These are phyloP conservation scores for Champsocephalus esox DNA, from an alignment of 2,797 vertebrate genomes.

Conservation along the genomic window DNA sequence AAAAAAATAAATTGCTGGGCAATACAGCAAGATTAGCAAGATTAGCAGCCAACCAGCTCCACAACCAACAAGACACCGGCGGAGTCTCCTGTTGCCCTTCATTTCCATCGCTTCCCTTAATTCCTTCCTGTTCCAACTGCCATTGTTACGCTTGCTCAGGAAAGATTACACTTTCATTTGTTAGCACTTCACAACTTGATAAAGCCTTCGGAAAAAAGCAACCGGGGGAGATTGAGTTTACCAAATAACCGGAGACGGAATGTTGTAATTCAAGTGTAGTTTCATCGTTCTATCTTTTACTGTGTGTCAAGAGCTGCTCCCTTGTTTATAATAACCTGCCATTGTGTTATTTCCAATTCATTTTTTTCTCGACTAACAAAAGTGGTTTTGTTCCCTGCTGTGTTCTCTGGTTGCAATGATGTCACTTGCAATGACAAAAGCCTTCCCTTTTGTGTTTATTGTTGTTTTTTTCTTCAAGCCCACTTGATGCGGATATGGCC, in stretches of 20 bases:
- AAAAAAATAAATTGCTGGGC: constrained; percentile 58
- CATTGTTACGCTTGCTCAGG: constrained; percentile 50
- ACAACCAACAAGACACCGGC: constrained; percentile 29
- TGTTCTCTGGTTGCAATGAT: constrained; percentile 43
- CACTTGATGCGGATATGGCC: neutral
- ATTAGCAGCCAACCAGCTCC: constrained; percentile 66
- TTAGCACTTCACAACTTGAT: constrained; percentile 58
- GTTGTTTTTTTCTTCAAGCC: neutral
- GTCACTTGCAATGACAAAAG: constrained; percentile 60
- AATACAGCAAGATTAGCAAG: constrained; percentile 58
- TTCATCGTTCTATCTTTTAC: constrained; percentile 65
- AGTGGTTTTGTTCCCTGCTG: constrained; percentile 49
- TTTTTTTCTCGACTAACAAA: constrained; percentile 55
- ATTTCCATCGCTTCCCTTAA: constrained; percentile 43
- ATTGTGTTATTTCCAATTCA: constrained; percentile 70
- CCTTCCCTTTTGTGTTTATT: constrained; percentile 32
- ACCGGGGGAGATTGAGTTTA: constrained; percentile 49
- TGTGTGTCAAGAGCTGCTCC: constrained; percentile 61
- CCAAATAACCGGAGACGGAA: constrained; percentile 60
- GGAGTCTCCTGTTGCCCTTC: constrained; percentile 23
- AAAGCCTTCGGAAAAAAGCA: constrained; percentile 36
- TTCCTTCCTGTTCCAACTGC: constrained; percentile 51
- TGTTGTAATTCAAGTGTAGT: constrained; percentile 66
- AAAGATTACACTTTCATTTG: constrained; percentile 67
- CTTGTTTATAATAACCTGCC: constrained; percentile 75